A percentile compares a stretch with the other conserved stretches of the same genome.
phyloP scores from a whole-genome alignment of 2,888 invertebrate genomes.

The Lasioglossum villosulum region DNA sequence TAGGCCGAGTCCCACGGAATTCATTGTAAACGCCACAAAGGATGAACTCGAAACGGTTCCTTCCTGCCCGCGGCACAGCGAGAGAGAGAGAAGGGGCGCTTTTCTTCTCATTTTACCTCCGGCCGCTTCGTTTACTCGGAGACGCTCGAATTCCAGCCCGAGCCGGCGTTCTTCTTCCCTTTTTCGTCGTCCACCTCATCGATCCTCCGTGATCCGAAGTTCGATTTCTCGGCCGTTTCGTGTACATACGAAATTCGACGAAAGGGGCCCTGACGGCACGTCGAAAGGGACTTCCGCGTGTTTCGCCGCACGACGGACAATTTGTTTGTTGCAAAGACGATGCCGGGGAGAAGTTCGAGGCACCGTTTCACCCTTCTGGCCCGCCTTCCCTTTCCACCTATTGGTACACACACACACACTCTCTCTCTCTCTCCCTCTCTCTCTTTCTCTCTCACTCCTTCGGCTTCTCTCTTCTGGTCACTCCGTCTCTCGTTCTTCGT shows the following conservation, averaged over 20 bases:
- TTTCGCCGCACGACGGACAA: constrained; percentile 68
- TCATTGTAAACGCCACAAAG: neutral
- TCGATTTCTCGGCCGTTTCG: constrained; percentile 54
- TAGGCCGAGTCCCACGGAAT: neutral
- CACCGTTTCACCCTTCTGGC: constrained; percentile 55
- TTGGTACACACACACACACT: constrained; percentile 13
- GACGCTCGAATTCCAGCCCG: constrained; percentile 45
- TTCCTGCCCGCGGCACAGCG: neutral
- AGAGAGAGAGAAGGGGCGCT: neutral
- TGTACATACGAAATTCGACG: constrained; percentile 59
- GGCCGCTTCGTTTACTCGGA: constrained; percentile 33
- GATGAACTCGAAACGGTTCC: neutral
- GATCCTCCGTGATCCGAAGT: constrained; percentile 54
- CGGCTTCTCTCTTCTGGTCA: neutral
- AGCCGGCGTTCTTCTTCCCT: constrained; percentile 48
- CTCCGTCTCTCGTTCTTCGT: constrained; percentile 35
- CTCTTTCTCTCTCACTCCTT: no score
- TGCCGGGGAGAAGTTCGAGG: constrained; percentile 37
- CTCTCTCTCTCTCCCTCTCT: neutral
- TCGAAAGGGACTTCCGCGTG: constrained; percentile 68
- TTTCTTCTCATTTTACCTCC: constrained; percentile 25
- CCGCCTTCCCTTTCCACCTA: constrained; percentile 47
- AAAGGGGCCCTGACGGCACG: constrained; percentile 56
- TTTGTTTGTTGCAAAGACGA: constrained; percentile 70
- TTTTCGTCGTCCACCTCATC: constrained; percentile 59